Evolutionary conservation across 2,888 invertebrate genomes (phyloP).

Genomic region (Dryococelus australis): DNA sequence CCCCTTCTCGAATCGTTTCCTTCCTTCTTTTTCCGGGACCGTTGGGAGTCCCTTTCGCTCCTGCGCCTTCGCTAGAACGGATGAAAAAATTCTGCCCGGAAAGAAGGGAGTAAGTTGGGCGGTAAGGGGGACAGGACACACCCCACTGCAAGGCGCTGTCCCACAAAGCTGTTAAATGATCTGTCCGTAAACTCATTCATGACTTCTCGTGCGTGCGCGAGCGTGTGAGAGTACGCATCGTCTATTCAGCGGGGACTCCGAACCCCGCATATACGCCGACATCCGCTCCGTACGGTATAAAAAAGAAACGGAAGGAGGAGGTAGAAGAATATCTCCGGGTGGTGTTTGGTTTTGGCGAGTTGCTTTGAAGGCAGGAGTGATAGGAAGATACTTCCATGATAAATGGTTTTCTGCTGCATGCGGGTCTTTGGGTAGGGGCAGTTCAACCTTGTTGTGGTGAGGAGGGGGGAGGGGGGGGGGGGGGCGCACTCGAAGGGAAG

Average conservation of each 20-base stretch:
- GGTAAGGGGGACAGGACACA: background rate
- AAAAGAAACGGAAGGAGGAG: background rate
- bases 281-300: background rate
- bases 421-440: background rate
- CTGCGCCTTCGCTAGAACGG: background rate
- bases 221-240: background rate
- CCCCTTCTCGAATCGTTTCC: background rate
- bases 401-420: slow-evolving; percentile 29
- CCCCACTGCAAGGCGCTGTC: background rate
- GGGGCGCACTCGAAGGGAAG: background rate
- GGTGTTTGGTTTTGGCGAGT: background rate
- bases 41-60: background rate
- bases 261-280: background rate
- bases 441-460: no score
- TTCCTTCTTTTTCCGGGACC: background rate
- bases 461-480: no score
- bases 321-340: background rate
- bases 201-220: background rate
- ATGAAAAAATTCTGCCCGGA: background rate
- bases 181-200: slow-evolving; percentile 38
- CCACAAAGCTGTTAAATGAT: slow-evolving; percentile 44
- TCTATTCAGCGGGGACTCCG: background rate
- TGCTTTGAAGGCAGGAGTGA: slow-evolving; percentile 26
- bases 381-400: slow-evolving; percentile 37
- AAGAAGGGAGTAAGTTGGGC: background rate